These are phyloP conservation scores for Teleopsis dalmanni DNA, from an alignment of 1,140 invertebrate genomes.

Conservation along the genomic window DNA sequence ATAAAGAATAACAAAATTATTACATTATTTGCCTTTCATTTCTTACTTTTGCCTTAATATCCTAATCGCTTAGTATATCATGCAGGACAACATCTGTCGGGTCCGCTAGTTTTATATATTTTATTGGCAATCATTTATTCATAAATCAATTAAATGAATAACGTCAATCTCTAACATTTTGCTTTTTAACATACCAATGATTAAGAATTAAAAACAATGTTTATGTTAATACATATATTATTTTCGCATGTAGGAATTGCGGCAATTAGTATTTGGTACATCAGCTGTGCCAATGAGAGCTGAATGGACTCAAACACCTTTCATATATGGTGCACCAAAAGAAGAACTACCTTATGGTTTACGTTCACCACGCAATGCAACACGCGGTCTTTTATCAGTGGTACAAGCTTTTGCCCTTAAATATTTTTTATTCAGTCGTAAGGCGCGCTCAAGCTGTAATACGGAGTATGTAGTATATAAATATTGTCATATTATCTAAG, in stretches of 20 bases:
- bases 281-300: conserved; percentile 50
- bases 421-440: conserved; percentile 53
- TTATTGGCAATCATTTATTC: neutral
- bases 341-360: conserved; percentile 52
- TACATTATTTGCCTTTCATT: no score
- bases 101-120: neutral
- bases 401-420: conserved; percentile 58
- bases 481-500: neutral
- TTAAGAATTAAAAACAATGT: neutral
- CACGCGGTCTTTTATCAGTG: conserved; percentile 54
- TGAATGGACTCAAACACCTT: conserved; percentile 55
- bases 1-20: no score
- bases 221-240: neutral
- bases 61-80: neutral
- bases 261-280: conserved; percentile 53
- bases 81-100: neutral
- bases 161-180: conserved; percentile 1
- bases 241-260: conserved; percentile 43
- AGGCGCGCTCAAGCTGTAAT: conserved; percentile 8
- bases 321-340: conserved; percentile 49
- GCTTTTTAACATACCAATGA: neutral
- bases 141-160: neutral
- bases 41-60: no score
- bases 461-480: neutral
- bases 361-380: conserved; percentile 51